Base-by-base conservation (phyloP, 2,888 invertebrate species). In the Gastrophysa polygoni region DNA sequence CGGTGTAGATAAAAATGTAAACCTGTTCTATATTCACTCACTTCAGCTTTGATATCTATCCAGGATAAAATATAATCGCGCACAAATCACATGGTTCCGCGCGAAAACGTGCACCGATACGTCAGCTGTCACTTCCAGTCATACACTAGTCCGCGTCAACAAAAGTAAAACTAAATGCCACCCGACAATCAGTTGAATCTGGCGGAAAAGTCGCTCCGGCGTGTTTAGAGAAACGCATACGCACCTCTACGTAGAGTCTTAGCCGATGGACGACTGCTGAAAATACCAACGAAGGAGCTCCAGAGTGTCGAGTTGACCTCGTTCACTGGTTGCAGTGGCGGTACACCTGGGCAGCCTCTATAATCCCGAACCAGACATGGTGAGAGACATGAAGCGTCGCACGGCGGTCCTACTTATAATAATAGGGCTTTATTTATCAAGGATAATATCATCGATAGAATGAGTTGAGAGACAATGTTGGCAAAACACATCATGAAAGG, bases 61-160 rank as follows among this genome's bases (percentile, higher is more conserved):
- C 38, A n/a, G 6, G 14, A 7, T 24, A 14, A 38, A n/a, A 38
- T 14, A 38, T 14, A 2, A 4, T 1, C n/a, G 3, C 52, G 52
- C 52, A 32, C 52, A 52, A 52, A 52, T 52, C 52, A 52, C 52
- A 52, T 52, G 18, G 52, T 52, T 52, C 38, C 20, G 50, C 28
- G 29, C 34, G 20, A 17, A 34, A n/a, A 38, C 52, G 32, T 24
- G 14, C 52, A 51, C 29, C 17, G n/a, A 29, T 11, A 29, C 17
- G 18, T 20, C 7, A 51, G 34, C 38, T 51, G 20, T 18, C 14
- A 20, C 18, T 10, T n/a, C n/a, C n/a, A n/a, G 28, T 11, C 21
- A 18, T 44, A 21, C 16, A 17, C 14, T 20, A 1, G 32, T 32
- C 34, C 52, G 52, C 11, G 52, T 21, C 38, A 34, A 51, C 10